phyloP scores from a whole-genome alignment of 2,797 vertebrate species.

The Pterois miles region DNA sequence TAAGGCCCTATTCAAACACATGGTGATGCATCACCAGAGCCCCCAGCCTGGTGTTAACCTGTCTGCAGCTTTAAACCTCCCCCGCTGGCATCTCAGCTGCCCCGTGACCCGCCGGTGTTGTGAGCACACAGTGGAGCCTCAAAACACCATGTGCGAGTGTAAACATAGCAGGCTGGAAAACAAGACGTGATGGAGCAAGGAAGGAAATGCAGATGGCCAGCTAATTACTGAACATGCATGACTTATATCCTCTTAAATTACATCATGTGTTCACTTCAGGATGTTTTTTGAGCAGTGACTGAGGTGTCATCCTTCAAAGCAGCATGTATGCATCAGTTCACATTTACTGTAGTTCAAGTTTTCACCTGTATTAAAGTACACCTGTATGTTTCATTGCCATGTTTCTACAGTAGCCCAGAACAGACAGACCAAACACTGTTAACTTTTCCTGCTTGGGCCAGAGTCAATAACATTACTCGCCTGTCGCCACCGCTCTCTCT shows the following conservation, averaged over 20 bases:
- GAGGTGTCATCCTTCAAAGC: neutral
- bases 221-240: neutral
- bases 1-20: slow-evolving; percentile 37
- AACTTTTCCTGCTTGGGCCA: too few species aligned
- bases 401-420: too few species aligned
- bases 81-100: neutral
- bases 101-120: slow-evolving; percentile 13
- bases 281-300: neutral
- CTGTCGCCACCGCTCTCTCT: too few species aligned
- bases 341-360: neutral
- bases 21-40: neutral
- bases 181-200: neutral
- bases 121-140: neutral
- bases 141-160: neutral
- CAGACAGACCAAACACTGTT: too few species aligned
- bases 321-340: neutral
- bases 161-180: neutral
- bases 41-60: neutral
- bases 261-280: neutral
- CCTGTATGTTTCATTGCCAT: neutral
- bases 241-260: neutral
- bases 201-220: slow-evolving; percentile 1
- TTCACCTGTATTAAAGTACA: neutral
- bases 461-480: too few species aligned
- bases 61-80: slow-evolving; percentile 7